phyloP scores from a whole-genome alignment of 2,797 vertebrate species.

The Molothrus aeneus region DNA sequence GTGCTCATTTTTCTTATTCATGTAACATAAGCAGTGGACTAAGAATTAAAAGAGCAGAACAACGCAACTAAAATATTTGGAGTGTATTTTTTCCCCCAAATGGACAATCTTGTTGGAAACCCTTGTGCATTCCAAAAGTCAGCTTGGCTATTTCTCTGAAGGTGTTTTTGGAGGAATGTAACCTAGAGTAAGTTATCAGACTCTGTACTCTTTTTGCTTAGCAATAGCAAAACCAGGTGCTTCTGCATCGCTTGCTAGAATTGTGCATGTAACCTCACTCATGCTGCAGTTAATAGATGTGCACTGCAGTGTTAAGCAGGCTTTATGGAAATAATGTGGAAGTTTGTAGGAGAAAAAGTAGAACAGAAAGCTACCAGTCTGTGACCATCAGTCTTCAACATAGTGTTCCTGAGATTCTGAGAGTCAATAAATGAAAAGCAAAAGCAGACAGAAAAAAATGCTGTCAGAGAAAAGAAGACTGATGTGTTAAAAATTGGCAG shows the following conservation, averaged over 20 bases:
- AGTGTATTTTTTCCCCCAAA: rapidly evolving
- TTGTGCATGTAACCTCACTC: neutral
- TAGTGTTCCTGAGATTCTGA: neutral
- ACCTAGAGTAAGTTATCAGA: neutral
- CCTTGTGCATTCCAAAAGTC: neutral
- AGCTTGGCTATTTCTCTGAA: neutral
- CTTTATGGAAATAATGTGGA: neutral
- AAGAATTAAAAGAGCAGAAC: neutral
- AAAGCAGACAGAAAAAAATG: neutral
- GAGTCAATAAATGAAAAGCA: neutral
- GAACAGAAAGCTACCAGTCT: neutral
- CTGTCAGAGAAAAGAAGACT: neutral
- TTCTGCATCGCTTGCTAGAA: neutral
- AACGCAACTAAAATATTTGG: neutral
- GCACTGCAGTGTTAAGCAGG: neutral
- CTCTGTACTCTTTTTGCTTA: neutral
- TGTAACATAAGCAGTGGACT: neutral
- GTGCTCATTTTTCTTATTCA: neutral
- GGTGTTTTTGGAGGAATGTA: neutral
- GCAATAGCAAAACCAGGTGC: neutral
- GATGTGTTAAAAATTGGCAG: neutral
- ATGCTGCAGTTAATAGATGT: neutral
- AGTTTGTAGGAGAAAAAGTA: neutral
- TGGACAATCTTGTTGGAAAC: neutral
- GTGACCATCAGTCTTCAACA: neutral